Base-by-base conservation (phyloP, 2,888 invertebrate species). In the Tetramorium bicarinatum region DNA sequence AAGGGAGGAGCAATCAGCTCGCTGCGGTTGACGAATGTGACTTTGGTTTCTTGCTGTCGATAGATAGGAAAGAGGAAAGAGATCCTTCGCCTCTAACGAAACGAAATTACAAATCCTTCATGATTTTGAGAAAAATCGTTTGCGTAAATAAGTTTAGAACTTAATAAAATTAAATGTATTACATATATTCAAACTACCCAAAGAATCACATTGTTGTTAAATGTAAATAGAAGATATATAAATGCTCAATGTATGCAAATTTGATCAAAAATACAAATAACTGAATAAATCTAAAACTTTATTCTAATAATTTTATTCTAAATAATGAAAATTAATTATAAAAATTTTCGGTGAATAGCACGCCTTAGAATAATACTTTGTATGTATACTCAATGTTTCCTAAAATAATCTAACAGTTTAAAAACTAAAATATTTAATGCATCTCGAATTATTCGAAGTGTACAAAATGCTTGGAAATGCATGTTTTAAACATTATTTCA, bases 21-120 rank as follows among this genome's bases (percentile, higher is more conserved):
- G 87, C 89, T 90, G 91, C 89, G 91, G 92, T 92, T 92, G 91
- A 90, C 89, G 91, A 92, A 91, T 91, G 92, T 92, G 92, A 91
- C 92, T 92, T 88, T 90, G 91, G 90, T 91, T 91, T 91, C 83
- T 85, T 83, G 67, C 84, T 83, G 82, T 82, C 75, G 52, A 80
- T 72, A 80, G 86, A 66, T 85, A 67, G 85, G 66, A 85, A 89
- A 77, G 84, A 62, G 86, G 76, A 87, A 90, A 88, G 87, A 34
- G 88, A 88, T 81, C 86, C 84, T 84, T 85, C 85, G 88, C 62
- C 85, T 87, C 81, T 91, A 92, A 92, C 90, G 90, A 91, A 91
- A 86, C 76, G 84, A 82, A 69, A 80, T 74, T 84, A 75, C 82
- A 62, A 66, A 80, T 67, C 49, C 85, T 62, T 86, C 87, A 87